Conservation (phyloP, 64 coral and sea anemone genomes). For the Platygyra sinensis region DNA sequence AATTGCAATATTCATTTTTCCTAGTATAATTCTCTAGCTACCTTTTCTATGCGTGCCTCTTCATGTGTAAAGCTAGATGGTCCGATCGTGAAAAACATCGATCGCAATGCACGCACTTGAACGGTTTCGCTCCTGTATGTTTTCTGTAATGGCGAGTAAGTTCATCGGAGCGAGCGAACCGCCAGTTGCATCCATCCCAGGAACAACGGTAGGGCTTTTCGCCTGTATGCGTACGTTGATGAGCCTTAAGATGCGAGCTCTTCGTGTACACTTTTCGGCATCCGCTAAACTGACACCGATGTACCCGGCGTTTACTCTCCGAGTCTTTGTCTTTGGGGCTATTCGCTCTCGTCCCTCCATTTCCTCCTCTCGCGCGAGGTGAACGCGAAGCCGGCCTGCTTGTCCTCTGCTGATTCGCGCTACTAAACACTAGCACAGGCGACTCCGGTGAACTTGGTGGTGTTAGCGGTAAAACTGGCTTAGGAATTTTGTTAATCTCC, state of each 20-base stretch:
- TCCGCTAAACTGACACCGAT: conserved; percentile 96
- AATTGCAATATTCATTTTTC: conserved; percentile 71
- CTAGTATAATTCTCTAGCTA: conserved; percentile 57
- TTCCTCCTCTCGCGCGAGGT: conserved; percentile 74
- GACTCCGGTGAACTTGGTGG: conserved; percentile 98
- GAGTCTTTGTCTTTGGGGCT: conserved; percentile 82
- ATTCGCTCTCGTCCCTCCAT: conserved; percentile 50
- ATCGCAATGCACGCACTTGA: conserved; percentile 96
- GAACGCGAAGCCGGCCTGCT: conserved; percentile 69
- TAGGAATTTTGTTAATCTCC: conserved; percentile 85
- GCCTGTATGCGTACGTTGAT: conserved; percentile 98
- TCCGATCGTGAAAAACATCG: conserved; percentile 93
- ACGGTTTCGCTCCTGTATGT: conserved; percentile 97
- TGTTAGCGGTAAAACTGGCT: conserved; percentile 93
- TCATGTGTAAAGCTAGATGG: conserved; percentile 92
- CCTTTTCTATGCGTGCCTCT: conserved; percentile 82
- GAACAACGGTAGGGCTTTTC: conserved; percentile 99
- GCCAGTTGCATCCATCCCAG: conserved; percentile 99
- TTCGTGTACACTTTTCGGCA: conserved; percentile 99
- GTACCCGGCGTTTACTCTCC: conserved; percentile 94
- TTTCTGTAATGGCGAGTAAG: conserved; percentile 95
- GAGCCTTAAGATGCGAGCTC: conserved; percentile 99
- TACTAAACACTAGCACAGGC: conserved; percentile 54
- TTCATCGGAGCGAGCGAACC: conserved; percentile 99
- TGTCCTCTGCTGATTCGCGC: conserved; percentile 70